Base-by-base conservation (phyloP, 92 coral and sea anemone genomes). In the Desmophyllum pertusum region DNA sequence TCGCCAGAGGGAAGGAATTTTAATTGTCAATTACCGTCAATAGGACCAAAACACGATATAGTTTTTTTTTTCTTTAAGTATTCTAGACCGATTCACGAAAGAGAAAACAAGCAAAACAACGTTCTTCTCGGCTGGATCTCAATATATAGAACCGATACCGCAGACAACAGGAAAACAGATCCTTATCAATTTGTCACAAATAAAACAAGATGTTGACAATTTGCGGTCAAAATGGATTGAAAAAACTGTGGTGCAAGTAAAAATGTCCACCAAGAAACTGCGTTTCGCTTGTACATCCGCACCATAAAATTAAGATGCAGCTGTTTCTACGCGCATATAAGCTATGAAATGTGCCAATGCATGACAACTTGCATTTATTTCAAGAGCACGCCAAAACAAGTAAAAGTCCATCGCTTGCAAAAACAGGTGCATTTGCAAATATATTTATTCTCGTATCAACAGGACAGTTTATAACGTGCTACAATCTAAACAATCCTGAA, bases 381-480 rank as follows among this genome's bases (percentile, higher is more conserved):
- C 15, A 59, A 75, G 19, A 50, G 27, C 75, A 70, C 75, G 75
- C 52, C 7, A 27, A 43, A 18, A 17, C 13, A 40, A 70, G 14
- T 3, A 33, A 67, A 67, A 10, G 73, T 37, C 42, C 37, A 67
- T 13, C 21, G 71, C 71, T n/a, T 35, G 33, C 30, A 14, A 36
- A 66, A 77, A 30, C 81, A 55, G 81, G 39, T 77, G 70, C 35
- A 59, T 78, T 78, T 50, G 6, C 79, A 50, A 75, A n/a, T 4
- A 25, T 48, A 9, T 25, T 46, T 65, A 70, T 15, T 27, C 27
- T 23, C 59, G 4, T 81, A 72, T 81, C 78, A 55, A 81, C 50
- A 19, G 63, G 36, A 35, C 7, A 48, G 75, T 65, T 68, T 33
- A 19, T 45, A n/a, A 35, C 84, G 66, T 67, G 36, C 72, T 50